Evolutionary conservation across 2,888 invertebrate species (phyloP).

Genomic region (Lymantria monacha): DNA sequence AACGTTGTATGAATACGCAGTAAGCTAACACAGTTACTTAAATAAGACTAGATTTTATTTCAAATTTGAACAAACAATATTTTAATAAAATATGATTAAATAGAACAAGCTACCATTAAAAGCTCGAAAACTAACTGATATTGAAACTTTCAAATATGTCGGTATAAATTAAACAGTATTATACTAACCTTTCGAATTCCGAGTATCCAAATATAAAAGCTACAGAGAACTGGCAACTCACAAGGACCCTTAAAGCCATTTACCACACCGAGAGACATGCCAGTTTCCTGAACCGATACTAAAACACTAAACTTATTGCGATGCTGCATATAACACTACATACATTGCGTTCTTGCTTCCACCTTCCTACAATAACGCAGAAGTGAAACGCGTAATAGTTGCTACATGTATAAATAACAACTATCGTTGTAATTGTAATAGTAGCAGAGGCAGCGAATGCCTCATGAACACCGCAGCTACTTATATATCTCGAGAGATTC

Average conservation of each 20-base stretch:
- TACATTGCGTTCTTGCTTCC: slow-evolving; percentile 34
- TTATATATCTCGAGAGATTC: slow-evolving; percentile 34
- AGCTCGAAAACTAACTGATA: too few species aligned
- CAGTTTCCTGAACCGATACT: slow-evolving; percentile 18
- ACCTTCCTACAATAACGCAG: slow-evolving; percentile 5
- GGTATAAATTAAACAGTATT: background rate
- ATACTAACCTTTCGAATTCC: slow-evolving; percentile 12
- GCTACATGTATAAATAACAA: slow-evolving; percentile 14
- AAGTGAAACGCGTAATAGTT: slow-evolving; percentile 26
- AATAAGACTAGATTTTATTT: too few species aligned
- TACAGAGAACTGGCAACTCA: slow-evolving; percentile 36
- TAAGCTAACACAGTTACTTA: too few species aligned
- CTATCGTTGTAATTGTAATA: slow-evolving; percentile 12
- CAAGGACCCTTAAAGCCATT: slow-evolving; percentile 46
- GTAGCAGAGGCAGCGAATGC: slow-evolving; percentile 18
- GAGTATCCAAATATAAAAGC: slow-evolving; percentile 30
- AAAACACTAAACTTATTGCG: slow-evolving; percentile 21
- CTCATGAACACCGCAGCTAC: slow-evolving; percentile 45
- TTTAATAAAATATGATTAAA: too few species aligned
- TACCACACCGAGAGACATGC: slow-evolving; percentile 39
- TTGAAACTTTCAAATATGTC: too few species aligned
- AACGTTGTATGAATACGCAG: slow-evolving; percentile 2
- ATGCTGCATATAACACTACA: slow-evolving; percentile 15
- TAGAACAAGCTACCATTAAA: too few species aligned
- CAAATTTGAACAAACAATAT: too few species aligned